Evolutionary conservation across 2,888 invertebrate genomes (phyloP).

Genomic region (Gibbula magus): DNA sequence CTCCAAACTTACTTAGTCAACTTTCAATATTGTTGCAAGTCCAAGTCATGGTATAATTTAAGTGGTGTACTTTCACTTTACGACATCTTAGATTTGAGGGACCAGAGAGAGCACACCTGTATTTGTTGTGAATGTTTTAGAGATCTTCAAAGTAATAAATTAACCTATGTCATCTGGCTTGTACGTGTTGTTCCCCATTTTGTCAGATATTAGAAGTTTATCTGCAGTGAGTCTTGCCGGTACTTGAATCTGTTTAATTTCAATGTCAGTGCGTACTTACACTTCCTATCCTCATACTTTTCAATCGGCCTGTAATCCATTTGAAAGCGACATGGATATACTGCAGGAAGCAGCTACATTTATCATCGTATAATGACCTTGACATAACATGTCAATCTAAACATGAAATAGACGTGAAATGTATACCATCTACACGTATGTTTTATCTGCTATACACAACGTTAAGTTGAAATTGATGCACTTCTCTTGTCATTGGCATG

Average conservation of each 20-base stretch:
- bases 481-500: not conserved
- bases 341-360: not conserved
- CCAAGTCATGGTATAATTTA: too few species aligned
- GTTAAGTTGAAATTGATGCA: not conserved
- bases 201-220: too few species aligned
- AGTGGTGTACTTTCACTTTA: too few species aligned
- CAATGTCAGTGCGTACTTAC: not conserved
- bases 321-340: not conserved
- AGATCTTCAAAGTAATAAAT: too few species aligned
- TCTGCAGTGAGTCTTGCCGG: too few species aligned
- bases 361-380: not conserved
- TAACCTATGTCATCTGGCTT: too few species aligned
- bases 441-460: not conserved
- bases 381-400: not conserved
- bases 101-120: too few species aligned
- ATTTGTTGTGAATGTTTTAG: too few species aligned
- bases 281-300: not conserved
- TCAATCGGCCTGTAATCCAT: not conserved
- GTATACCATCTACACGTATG: not conserved
- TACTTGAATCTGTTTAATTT: not conserved
- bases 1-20: too few species aligned
- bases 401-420: not conserved
- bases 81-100: too few species aligned
- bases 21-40: too few species aligned
- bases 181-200: too few species aligned